Conservation (phyloP, 2,888 invertebrate species). For the Diachrysia chrysitis region DNA sequence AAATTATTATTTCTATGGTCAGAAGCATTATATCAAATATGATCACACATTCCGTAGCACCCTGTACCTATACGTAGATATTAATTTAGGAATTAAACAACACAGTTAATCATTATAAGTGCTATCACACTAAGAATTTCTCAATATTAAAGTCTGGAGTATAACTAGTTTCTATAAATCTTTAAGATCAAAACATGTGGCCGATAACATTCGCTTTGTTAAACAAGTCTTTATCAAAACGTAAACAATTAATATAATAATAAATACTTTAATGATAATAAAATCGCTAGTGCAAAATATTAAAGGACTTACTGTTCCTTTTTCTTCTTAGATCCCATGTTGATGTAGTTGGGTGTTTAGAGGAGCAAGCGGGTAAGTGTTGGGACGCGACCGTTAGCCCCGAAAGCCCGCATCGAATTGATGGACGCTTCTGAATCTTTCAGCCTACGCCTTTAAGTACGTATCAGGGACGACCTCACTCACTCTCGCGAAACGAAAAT, state of each 20-base stretch:
- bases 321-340: slow-evolving; percentile 58
- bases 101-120: too few species aligned
- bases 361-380: not conserved
- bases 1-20: too few species aligned
- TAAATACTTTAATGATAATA: slow-evolving; percentile 10
- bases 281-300: slow-evolving; percentile 43
- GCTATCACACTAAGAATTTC: not conserved
- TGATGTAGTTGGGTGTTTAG: not conserved
- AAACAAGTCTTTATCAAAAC: slow-evolving; percentile 27
- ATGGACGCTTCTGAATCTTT: slow-evolving; percentile 46
- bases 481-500: slow-evolving; percentile 20
- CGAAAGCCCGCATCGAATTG: slow-evolving; percentile 41
- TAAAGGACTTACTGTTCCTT: slow-evolving; percentile 55
- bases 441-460: slow-evolving; percentile 20
- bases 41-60: too few species aligned
- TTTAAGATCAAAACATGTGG: slow-evolving; percentile 16
- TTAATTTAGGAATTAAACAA: too few species aligned
- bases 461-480: slow-evolving; percentile 30
- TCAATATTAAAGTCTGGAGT: not conserved
- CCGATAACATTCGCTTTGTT: slow-evolving; percentile 41
- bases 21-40: too few species aligned
- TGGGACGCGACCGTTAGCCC: slow-evolving; percentile 10
- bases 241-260: slow-evolving; percentile 22
- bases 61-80: too few species aligned
- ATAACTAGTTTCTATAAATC: not conserved